Evolutionary conservation across 2,797 vertebrate species (phyloP).

Genomic region (Microctenopoma lineatum): DNA sequence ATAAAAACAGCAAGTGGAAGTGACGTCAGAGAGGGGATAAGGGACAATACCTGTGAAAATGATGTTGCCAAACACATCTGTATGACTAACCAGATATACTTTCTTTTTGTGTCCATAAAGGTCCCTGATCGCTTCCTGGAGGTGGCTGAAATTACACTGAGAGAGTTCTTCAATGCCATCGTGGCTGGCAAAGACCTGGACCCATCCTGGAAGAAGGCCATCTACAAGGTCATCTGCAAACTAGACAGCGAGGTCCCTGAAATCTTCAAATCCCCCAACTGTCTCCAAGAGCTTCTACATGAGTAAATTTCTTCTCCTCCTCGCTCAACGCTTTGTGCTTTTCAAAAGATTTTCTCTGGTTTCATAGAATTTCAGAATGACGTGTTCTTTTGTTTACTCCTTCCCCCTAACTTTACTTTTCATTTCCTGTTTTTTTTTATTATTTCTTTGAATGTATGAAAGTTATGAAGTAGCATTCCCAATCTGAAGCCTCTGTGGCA

Average conservation of each 20-base stretch:
- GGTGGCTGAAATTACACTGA: slow-evolving; percentile 98
- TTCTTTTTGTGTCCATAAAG: slow-evolving; percentile 85
- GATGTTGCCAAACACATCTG: slow-evolving; percentile 33
- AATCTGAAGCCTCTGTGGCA: slow-evolving; percentile 84
- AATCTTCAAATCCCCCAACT: slow-evolving; percentile 99
- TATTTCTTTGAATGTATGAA: slow-evolving; percentile 90
- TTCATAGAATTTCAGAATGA: slow-evolving; percentile 67
- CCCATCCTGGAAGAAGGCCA: slow-evolving; percentile 99
- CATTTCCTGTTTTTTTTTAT: slow-evolving; percentile 52
- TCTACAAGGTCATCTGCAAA: slow-evolving; percentile 99
- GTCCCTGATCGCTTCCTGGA: slow-evolving; percentile 99
- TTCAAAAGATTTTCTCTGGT: slow-evolving; percentile 54
- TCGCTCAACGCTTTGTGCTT: slow-evolving; percentile 66
- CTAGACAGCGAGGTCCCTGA: slow-evolving; percentile 99
- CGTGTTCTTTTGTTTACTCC: slow-evolving; percentile 48
- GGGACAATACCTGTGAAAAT: not conserved
- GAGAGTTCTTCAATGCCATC: slow-evolving; percentile 99
- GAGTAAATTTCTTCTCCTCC: slow-evolving; percentile 87
- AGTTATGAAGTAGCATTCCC: slow-evolving; percentile 91
- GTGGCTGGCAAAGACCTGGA: slow-evolving; percentile 99
- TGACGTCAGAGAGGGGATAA: not conserved
- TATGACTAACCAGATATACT: slow-evolving; percentile 52
- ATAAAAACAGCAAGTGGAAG: too few species aligned
- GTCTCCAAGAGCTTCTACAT: slow-evolving; percentile 99
- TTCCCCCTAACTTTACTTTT: slow-evolving; percentile 42